These are phyloP conservation scores for Philotrypesis tridentata DNA, from an alignment of 1,140 invertebrate species.

Conservation along the genomic window DNA sequence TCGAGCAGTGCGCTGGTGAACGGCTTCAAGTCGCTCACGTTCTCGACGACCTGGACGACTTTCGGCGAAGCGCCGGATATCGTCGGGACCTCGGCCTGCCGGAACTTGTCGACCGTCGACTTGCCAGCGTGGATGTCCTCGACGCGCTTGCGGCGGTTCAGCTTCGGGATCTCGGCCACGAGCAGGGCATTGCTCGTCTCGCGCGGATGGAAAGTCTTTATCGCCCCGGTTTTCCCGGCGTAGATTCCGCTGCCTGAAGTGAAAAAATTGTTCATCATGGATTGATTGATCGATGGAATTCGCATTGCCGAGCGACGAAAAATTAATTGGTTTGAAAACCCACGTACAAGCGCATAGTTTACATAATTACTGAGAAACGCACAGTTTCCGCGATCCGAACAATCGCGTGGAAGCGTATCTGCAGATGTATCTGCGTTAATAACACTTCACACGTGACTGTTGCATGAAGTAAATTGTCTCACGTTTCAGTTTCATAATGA, in stretches of 20 bases:
- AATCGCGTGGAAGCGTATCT: background rate
- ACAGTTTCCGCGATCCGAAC: background rate
- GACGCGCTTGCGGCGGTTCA: constrained; percentile 48
- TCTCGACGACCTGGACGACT: constrained; percentile 37
- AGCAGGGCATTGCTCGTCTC: constrained; percentile 56
- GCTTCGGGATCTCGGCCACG: constrained; percentile 60
- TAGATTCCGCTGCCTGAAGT: constrained; percentile 76
- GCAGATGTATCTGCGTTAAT: no score
- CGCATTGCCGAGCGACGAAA: no score
- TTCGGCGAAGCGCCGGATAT: background rate
- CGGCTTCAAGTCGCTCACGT: constrained; percentile 44
- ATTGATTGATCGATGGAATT: no score
- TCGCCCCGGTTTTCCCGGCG: constrained; percentile 58
- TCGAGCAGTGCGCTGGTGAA: constrained; percentile 55
- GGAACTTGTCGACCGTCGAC: constrained; percentile 48
- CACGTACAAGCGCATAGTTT: no score
- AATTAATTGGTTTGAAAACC: background rate
- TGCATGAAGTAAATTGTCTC: no score
- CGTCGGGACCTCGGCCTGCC: constrained; percentile 51
- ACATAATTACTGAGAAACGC: background rate
- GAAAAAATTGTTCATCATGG: no score
- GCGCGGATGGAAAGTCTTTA: constrained; percentile 46
- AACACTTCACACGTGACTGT: no score
- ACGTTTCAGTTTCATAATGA: no score
- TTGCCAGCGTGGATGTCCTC: constrained; percentile 16